phyloP scores from a whole-genome alignment of 1,140 invertebrate genomes.

The Atopsyche davidsoni region DNA sequence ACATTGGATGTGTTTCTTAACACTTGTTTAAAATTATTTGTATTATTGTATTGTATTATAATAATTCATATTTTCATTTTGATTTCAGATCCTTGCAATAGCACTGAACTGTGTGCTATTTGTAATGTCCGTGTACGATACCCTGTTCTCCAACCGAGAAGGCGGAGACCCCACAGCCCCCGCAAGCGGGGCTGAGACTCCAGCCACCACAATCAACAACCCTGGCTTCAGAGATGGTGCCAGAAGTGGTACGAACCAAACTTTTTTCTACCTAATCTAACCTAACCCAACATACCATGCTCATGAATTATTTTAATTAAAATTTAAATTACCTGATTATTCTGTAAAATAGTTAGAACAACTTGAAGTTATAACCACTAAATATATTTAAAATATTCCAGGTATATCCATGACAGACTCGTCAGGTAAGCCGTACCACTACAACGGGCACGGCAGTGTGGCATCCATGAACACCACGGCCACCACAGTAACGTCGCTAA shows the following conservation, averaged over 20 bases:
- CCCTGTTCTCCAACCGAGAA: constrained; percentile 58
- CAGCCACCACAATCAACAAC: constrained; percentile 71
- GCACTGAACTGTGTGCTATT: constrained; percentile 66
- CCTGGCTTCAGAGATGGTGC: constrained; percentile 72
- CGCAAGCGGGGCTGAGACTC: constrained; percentile 49
- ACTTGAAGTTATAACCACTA: no score
- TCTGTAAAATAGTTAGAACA: no score
- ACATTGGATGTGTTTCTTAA: not conserved
- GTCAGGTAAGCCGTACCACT: constrained; percentile 72
- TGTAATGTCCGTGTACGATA: constrained; percentile 70
- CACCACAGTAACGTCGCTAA: constrained; percentile 55
- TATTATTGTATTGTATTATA: constrained; percentile 8
- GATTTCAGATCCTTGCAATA: constrained; percentile 68
- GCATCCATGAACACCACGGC: constrained; percentile 67
- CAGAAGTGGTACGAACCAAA: constrained; percentile 48
- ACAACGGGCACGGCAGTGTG: constrained; percentile 68
- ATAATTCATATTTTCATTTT: constrained; percentile 14
- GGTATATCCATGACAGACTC: constrained; percentile 76
- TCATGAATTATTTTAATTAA: no score
- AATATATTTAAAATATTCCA: constrained; percentile 33
- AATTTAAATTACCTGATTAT: no score
- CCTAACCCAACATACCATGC: no score
- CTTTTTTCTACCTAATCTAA: no score
- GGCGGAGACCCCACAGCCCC: constrained; percentile 73
- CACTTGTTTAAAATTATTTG: not conserved